Evolutionary conservation across 2,113 vertebrate species (phyloP).

Genomic region (Heterocephalus glaber): DNA sequence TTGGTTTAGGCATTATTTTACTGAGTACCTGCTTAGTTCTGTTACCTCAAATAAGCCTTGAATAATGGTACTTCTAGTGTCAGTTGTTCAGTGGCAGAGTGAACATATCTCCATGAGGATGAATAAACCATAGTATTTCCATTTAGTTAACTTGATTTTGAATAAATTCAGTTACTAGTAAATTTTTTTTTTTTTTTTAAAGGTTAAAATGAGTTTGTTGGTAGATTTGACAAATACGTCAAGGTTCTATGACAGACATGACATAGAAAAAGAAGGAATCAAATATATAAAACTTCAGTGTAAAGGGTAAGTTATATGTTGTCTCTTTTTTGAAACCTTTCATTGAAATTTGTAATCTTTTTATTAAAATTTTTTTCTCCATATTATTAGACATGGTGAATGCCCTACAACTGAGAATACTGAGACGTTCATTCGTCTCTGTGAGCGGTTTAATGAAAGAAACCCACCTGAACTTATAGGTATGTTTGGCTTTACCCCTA

Average conservation of each 20-base stretch:
- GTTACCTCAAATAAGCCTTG: constrained; percentile 14
- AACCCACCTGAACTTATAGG: constrained; percentile 96
- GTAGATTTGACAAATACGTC: constrained; percentile 97
- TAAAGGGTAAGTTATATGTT: constrained; percentile 91
- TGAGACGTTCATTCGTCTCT: constrained; percentile 92
- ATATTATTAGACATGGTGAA: constrained; percentile 92
- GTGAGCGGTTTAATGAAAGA: constrained; percentile 94
- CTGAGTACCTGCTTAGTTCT: constrained; percentile 23
- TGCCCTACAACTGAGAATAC: constrained; percentile 94
- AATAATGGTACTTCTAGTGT: background rate
- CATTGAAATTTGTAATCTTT: background rate
- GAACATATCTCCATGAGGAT: background rate
- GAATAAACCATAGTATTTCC: background rate
- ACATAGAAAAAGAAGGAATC: constrained; percentile 97
- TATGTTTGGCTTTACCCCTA: constrained; percentile 76
- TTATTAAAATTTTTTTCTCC: constrained; percentile 47
- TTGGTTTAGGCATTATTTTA: constrained; percentile 41
- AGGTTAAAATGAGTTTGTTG: constrained; percentile 99
- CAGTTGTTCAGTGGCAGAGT: background rate
- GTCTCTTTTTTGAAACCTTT: constrained; percentile 56
- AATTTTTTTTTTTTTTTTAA: constrained; percentile 47
- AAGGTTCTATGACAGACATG: constrained; percentile 95
- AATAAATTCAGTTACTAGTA: constrained; percentile 49
- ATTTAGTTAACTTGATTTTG: constrained; percentile 6
- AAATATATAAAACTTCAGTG: constrained; percentile 96